Evolutionary conservation across 2,888 invertebrate species (phyloP).

Genomic region (Drosophila recens): DNA sequence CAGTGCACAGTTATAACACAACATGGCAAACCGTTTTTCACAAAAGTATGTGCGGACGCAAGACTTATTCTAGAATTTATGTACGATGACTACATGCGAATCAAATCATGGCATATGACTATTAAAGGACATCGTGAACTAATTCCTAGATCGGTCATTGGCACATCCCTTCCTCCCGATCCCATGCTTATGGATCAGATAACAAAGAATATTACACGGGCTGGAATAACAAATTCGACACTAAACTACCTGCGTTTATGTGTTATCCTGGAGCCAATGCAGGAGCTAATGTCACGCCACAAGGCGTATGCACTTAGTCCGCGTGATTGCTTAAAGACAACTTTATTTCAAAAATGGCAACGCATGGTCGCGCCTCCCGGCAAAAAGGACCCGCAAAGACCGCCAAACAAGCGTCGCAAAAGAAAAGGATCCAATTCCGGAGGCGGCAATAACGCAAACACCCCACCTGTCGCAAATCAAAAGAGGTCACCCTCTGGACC

Average conservation of each 20-base stretch:
- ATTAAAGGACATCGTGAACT: slow-evolving; percentile 97
- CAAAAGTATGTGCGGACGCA: slow-evolving; percentile 99
- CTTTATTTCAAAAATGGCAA: slow-evolving; percentile 99
- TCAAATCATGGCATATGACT: slow-evolving; percentile 99
- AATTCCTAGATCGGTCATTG: slow-evolving; percentile 94
- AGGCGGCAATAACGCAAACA: slow-evolving; percentile 89
- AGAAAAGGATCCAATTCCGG: slow-evolving; percentile 96
- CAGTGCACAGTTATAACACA: slow-evolving; percentile 99
- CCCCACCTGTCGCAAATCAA: slow-evolving; percentile 95
- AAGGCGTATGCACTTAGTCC: slow-evolving; percentile 98
- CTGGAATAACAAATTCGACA: slow-evolving; percentile 98
- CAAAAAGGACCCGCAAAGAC: slow-evolving; percentile 97
- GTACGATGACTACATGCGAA: slow-evolving; percentile 99
- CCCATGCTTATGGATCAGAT: slow-evolving; percentile 97
- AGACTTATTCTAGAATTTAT: slow-evolving; percentile 99
- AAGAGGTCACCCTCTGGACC: slow-evolving; percentile 97
- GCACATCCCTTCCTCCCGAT: slow-evolving; percentile 91
- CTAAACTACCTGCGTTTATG: slow-evolving; percentile 99
- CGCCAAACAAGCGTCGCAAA: slow-evolving; percentile 98
- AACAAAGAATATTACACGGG: slow-evolving; percentile 98
- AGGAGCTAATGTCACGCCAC: slow-evolving; percentile 99
- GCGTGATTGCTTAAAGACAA: slow-evolving; percentile 98
- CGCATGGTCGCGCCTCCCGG: slow-evolving; percentile 99
- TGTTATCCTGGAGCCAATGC: slow-evolving; percentile 99
- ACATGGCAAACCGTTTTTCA: slow-evolving; percentile 98